Conservation (phyloP, 2,113 vertebrate genomes). For the Naja naja region DNA sequence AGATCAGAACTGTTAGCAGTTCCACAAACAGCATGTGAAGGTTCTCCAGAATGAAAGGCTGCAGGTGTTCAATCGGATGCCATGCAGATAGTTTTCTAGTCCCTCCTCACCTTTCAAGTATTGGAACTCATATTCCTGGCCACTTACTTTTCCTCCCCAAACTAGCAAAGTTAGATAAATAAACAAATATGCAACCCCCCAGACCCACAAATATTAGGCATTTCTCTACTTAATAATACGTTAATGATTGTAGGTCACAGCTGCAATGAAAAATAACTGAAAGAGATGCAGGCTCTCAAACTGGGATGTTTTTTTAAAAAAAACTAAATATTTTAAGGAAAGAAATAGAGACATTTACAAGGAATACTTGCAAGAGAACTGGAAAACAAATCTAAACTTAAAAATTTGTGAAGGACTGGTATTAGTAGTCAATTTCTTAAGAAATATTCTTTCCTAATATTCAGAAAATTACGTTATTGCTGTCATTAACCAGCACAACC, state of each 20-base stretch:
- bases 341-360: neutral
- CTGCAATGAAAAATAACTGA: neutral
- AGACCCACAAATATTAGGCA: neutral
- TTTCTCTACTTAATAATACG: neutral
- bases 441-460: slow-evolving; percentile 14
- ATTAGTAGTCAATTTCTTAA: neutral
- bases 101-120: neutral
- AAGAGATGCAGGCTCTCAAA: neutral
- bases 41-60: neutral
- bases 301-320: neutral
- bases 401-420: neutral
- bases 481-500: neutral
- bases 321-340: neutral
- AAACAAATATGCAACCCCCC: neutral
- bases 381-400: neutral
- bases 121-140: neutral
- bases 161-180: neutral
- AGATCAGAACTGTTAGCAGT: neutral
- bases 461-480: neutral
- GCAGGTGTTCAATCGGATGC: neutral
- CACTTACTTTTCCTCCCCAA: neutral
- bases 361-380: neutral
- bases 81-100: neutral
- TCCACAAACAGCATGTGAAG: slow-evolving; percentile 16
- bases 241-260: neutral